These are phyloP conservation scores for Stegostoma tigrinum DNA, from an alignment of 2,113 vertebrate genomes.

Conservation along the genomic window DNA sequence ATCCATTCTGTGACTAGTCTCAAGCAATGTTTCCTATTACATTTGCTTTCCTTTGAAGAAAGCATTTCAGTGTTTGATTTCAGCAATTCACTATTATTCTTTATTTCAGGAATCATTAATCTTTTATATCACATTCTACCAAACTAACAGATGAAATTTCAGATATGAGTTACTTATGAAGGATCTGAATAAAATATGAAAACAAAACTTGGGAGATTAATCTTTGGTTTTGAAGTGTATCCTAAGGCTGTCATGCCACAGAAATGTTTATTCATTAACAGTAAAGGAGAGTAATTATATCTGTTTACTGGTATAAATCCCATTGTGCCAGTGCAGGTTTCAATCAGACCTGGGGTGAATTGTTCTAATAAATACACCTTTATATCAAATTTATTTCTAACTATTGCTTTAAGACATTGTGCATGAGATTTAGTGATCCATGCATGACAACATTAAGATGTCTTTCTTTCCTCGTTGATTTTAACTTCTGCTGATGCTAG, in stretches of 20 bases:
- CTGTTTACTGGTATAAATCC: background rate
- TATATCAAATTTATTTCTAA: background rate
- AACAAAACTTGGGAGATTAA: background rate
- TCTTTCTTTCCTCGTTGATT: background rate
- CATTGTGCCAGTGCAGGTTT: background rate
- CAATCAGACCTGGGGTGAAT: background rate
- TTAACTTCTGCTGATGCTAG: background rate
- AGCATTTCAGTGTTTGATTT: constrained; percentile 22
- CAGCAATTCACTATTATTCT: constrained; percentile 26
- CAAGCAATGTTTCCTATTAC: constrained; percentile 26
- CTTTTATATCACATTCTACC: background rate
- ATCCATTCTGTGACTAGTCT: constrained; percentile 29
- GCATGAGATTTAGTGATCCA: background rate
- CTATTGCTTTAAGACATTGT: background rate
- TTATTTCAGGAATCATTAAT: constrained; percentile 23
- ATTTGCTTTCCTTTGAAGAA: constrained; percentile 22
- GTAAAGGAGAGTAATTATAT: background rate
- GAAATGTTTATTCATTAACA: constrained; percentile 21
- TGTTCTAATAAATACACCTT: background rate
- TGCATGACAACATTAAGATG: background rate
- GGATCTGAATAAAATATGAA: background rate
- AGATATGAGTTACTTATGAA: background rate
- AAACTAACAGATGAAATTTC: constrained; percentile 31
- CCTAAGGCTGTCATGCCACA: background rate
- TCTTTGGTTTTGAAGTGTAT: constrained; percentile 13